Conservation (phyloP, 2,797 vertebrate genomes). For the Clarias platycephalus region DNA sequence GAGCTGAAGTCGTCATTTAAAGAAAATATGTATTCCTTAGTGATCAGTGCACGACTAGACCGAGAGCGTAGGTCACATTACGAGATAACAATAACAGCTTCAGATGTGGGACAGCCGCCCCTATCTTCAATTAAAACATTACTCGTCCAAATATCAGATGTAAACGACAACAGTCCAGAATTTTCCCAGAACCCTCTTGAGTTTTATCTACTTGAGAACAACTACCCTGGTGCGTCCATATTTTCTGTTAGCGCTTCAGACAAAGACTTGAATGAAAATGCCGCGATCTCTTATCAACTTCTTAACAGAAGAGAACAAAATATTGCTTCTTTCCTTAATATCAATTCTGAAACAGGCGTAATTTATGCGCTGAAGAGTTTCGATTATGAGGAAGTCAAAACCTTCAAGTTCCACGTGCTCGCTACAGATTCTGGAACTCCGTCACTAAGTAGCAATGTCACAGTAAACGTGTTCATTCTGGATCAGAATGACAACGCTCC, state of each 20-base stretch:
- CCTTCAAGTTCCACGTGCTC: slow-evolving; percentile 59
- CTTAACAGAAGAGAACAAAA: slow-evolving; percentile 16
- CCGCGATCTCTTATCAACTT: slow-evolving; percentile 60
- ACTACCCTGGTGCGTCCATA: slow-evolving; percentile 41
- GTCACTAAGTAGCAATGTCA: too few species aligned
- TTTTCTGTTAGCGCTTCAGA: slow-evolving; percentile 51
- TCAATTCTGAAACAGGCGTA: slow-evolving; percentile 55
- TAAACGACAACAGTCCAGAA: slow-evolving; percentile 60
- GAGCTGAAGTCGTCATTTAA: slow-evolving; percentile 66
- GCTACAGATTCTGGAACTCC: too few species aligned
- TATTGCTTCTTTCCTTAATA: slow-evolving; percentile 57
- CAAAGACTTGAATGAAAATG: slow-evolving; percentile 64
- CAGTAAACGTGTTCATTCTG: slow-evolving; percentile 53
- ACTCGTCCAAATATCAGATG: slow-evolving; percentile 55
- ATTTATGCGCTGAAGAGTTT: slow-evolving; percentile 50
- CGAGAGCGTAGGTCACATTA: slow-evolving; percentile 61
- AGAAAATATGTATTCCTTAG: slow-evolving; percentile 69
- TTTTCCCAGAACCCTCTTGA: slow-evolving; percentile 51
- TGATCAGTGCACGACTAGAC: slow-evolving; percentile 60
- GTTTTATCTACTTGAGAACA: slow-evolving; percentile 55
- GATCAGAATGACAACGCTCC: slow-evolving; percentile 64
- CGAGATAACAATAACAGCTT: slow-evolving; percentile 54
- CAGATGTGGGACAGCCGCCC: slow-evolving; percentile 61
- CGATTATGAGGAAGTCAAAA: slow-evolving; percentile 63
- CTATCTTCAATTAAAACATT: slow-evolving; percentile 53